Percentiles rank a stretch among this genome's conserved stretches.
Conservation (phyloP, 1,140 invertebrate species). For the Zaprionus capensis region DNA sequence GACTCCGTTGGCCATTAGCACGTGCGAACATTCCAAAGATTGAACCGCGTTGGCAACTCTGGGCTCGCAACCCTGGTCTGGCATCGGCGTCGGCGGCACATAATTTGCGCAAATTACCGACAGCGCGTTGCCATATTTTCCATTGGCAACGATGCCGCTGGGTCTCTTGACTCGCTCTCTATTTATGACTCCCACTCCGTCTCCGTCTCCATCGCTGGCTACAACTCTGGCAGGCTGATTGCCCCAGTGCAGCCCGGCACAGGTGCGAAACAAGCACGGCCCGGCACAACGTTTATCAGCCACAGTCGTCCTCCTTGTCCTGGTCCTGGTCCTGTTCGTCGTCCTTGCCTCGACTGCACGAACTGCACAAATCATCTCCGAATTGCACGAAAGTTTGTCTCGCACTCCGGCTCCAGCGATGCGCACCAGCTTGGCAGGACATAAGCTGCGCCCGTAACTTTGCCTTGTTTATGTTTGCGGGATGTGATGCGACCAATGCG, state of each 20-base stretch:
- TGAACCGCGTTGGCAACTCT: constrained; percentile 40
- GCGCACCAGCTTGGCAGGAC: constrained; percentile 57
- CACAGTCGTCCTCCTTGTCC: not conserved
- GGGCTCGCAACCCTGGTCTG: constrained; percentile 10
- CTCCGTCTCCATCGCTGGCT: not conserved
- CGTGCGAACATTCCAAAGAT: constrained; percentile 70
- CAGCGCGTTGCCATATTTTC: constrained; percentile 73
- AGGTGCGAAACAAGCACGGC: constrained; percentile 74
- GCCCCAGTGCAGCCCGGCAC: constrained; percentile 38
- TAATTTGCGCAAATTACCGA: constrained; percentile 80
- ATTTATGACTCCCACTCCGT: constrained; percentile 45
- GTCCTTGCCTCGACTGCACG: constrained; percentile 49
- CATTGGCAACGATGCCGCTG: constrained; percentile 69
- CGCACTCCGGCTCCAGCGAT: constrained; percentile 32
- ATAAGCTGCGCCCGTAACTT: constrained; percentile 75
- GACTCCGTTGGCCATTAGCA: constrained; percentile 67
- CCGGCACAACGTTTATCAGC: constrained; percentile 72
- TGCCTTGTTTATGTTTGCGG: constrained; percentile 73
- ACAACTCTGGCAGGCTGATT: not conserved
- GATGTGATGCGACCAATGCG: constrained; percentile 66
- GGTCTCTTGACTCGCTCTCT: constrained; percentile 51
- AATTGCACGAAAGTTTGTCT: constrained; percentile 80
- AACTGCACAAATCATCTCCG: constrained; percentile 80
- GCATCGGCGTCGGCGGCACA: constrained; percentile 58
- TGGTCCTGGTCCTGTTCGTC: not conserved